Base-by-base conservation (phyloP, 2,888 invertebrate genomes). In the Drosophila flavopinicola region DNA sequence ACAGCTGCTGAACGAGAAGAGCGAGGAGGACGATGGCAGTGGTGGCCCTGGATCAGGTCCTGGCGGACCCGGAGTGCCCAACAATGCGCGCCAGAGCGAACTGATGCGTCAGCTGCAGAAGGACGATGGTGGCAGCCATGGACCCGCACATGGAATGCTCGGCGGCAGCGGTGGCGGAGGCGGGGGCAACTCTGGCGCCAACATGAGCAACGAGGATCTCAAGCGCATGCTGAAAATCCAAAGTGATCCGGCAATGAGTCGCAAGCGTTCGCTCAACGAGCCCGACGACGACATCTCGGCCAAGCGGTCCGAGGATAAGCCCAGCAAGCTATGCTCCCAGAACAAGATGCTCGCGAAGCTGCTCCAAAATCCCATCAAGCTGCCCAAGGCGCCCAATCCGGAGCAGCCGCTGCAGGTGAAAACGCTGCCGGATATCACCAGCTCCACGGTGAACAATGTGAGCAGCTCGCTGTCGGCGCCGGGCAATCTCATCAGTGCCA, bases 311-410 rank as follows among this genome's bases (percentile, higher is more conserved):
- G 91, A 91, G 64, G 89, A 90, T 53, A 90, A 90, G 20, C 93
- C 92, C 52, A 95, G 95, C 79, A 94, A 94, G 74, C 92, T 97
- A 47, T 95, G 95, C 91, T 95, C 95, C 90, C 95, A 94, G 89
- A 97, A 97, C 90, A 94, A 95, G 90, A 97, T 97, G 94, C 92
- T 97, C 75, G 97, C 96, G 32, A 94, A 94, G 37, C 91, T 97
- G 79, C 91, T 97, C 88, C 96, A 95, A 51, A 95, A 95, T 89
- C 94, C 95, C 79, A 94, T 94, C 80, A 94, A 93, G 89, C 91
- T 94, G 88, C 94, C 94, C 24, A 91, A 84, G 75, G 89, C 85
- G 69, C 90, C 88, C 73, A 90, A 88, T 69, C 89, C 89, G 58
- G 88, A 88, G 45, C 89, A 90, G 44, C 80, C 85, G 52, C 68